These are phyloP conservation scores for Dendrolimus pini DNA, from an alignment of 2,888 invertebrate species.

Conservation along the genomic window DNA sequence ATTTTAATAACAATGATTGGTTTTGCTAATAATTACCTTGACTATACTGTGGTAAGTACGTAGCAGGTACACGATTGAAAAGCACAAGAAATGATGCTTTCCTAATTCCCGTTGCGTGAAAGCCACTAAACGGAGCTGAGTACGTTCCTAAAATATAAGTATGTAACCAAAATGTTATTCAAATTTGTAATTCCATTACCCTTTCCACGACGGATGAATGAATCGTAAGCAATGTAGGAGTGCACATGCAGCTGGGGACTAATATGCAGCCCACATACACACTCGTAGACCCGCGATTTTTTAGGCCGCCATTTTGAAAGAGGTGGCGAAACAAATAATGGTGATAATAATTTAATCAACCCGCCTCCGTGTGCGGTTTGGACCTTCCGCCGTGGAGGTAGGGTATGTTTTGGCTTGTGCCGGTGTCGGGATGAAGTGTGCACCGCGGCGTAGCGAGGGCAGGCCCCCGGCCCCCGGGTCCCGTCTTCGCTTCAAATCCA, in stretches of 20 bases:
- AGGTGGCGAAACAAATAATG: conserved; percentile 74
- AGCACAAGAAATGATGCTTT: no score
- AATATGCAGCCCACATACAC: conserved; percentile 16
- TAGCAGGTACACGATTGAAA: no score
- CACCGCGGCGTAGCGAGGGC: not conserved
- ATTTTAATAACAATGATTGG: no score
- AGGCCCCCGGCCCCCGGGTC: conserved; percentile 1
- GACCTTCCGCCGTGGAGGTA: conserved; percentile 35
- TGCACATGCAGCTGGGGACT: not conserved
- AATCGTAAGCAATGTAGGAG: no score
- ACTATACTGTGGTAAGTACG: no score
- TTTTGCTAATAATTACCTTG: no score
- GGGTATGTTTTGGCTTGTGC: conserved; percentile 39
- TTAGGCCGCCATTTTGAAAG: conserved; percentile 69
- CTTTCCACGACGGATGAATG: no score
- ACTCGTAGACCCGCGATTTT: conserved; percentile 28
- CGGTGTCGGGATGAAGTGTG: not conserved
- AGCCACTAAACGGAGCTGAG: no score
- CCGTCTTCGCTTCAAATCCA: conserved; percentile 58
- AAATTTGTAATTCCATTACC: no score
- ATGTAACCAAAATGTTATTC: no score
- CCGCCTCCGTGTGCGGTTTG: conserved; percentile 24
- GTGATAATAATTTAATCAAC: conserved; percentile 69
- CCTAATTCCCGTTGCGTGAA: no score
- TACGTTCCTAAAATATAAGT: no score